Conservation (phyloP, 2,113 vertebrate genomes). For the Furnarius figulus region DNA sequence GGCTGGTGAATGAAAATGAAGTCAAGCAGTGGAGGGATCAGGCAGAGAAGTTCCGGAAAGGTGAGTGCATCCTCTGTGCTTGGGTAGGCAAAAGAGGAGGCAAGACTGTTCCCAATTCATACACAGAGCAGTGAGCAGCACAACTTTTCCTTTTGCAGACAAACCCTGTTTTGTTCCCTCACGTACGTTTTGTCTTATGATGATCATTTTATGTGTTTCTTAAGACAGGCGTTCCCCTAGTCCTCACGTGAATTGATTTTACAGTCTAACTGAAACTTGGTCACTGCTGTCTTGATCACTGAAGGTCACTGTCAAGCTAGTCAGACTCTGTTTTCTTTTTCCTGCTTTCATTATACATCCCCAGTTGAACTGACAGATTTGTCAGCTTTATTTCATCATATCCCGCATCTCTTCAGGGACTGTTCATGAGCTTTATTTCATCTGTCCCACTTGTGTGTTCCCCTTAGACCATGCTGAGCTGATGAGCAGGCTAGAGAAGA, state of each 20-base stretch:
- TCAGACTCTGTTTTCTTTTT: background rate
- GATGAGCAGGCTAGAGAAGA: constrained; percentile 87
- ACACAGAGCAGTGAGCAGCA: background rate
- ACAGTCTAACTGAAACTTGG: background rate
- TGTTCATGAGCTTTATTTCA: background rate
- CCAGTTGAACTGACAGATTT: background rate
- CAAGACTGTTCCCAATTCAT: background rate
- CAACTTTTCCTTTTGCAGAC: background rate
- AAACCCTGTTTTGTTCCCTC: background rate
- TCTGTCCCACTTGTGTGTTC: background rate
- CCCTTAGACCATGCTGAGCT: constrained; percentile 89
- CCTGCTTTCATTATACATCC: background rate
- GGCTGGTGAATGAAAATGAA: constrained; percentile 97
- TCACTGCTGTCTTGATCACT: background rate
- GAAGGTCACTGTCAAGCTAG: background rate
- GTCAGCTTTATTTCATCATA: background rate
- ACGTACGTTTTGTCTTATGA: background rate
- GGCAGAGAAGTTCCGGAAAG: constrained; percentile 96
- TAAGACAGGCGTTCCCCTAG: background rate
- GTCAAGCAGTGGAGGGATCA: constrained; percentile 96
- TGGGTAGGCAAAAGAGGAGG: background rate
- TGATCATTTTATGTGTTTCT: background rate
- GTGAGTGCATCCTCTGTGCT: constrained; percentile 61
- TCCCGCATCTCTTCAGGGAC: background rate
- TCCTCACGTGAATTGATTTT: background rate